phyloP scores from a whole-genome alignment of 2,888 invertebrate genomes.

The Limenitis camilla region DNA sequence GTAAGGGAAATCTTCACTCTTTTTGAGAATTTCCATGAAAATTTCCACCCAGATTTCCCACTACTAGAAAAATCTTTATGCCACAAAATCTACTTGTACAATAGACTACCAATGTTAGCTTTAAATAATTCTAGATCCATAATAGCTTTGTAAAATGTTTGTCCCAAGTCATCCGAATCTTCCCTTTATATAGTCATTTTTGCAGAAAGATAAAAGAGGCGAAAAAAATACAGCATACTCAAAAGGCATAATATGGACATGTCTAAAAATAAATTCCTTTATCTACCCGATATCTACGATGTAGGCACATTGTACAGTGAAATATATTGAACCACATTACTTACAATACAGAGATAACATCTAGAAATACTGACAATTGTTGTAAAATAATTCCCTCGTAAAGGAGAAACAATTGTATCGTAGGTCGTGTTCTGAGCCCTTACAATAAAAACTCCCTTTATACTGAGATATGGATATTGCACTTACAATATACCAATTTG shows the following conservation, averaged over 20 bases:
- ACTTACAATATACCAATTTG: not conserved
- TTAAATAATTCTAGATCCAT: no score
- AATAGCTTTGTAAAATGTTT: no score
- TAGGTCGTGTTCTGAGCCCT: not conserved
- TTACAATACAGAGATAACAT: conserved; percentile 17
- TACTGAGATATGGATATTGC: not conserved
- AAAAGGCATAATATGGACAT: not conserved
- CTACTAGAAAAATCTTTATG: no score
- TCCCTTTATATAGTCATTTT: no score
- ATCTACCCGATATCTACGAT: conserved; percentile 9
- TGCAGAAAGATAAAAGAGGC: no score
- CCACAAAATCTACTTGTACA: no score
- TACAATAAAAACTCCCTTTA: not conserved
- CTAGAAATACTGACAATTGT: conserved; percentile 13
- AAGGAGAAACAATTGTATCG: conserved; percentile 5
- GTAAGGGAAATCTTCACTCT: no score
- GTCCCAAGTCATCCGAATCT: no score
- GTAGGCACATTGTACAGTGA: conserved; percentile 7
- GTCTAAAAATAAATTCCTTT: conserved; percentile 2
- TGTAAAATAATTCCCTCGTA: conserved; percentile 13
- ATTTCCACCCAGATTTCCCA: no score
- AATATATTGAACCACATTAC: conserved; percentile 18
- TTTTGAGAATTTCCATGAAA: no score
- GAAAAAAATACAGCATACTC: not conserved
- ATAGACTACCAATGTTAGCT: no score